Evolutionary conservation across 2,888 invertebrate species (phyloP), one percentile per base, ranked within the genome.

Genomic region (Aphidius colemani): DNA sequence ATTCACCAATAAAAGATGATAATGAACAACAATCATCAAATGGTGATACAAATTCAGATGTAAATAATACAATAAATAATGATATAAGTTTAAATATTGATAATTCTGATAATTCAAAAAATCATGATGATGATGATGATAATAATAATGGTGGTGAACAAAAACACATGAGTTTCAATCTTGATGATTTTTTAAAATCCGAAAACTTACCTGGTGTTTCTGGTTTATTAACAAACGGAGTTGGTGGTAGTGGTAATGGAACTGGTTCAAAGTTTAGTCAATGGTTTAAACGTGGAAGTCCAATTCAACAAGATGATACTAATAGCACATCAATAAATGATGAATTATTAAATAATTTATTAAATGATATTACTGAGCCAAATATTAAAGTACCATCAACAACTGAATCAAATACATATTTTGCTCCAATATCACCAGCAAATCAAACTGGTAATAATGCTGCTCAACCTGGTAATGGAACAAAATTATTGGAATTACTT

Each of bases 101-200:
- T 13, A 72, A 67, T 43, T 72, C 74, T 8, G 72, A 66, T 56
- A 59, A 59, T 11, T 67, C 64, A 30, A 74, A 74, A n/a, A 77
- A 75, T 63, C 73, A 71, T 43, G 66, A 67, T 44, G 68, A 61
- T 9, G 63, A 67, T 44, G 67, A 63, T 10, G 64, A 69, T 39
- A 74, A 72, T 55, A 1, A 2, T 18, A 2, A 2, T 18, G 13
- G 13, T 30, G 30, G 30, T 30, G 30, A 30, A 30, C 30, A 30
- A 30, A 30, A 30, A 30, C 30, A 30, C 5, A 68, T 75, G 9
- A 86, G 89, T 73, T 93, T 94, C 79, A 93, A 93, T 83, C 87
- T 95, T 68, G 94, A 95, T 75, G 93, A 92, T 70, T 92, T 95
- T 78, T 87, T 95, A 70, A 92, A 93, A 76, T 88, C 90, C 73